These are phyloP conservation scores for Calypte anna DNA, from an alignment of 2,113 vertebrate species.

Conservation along the genomic window DNA sequence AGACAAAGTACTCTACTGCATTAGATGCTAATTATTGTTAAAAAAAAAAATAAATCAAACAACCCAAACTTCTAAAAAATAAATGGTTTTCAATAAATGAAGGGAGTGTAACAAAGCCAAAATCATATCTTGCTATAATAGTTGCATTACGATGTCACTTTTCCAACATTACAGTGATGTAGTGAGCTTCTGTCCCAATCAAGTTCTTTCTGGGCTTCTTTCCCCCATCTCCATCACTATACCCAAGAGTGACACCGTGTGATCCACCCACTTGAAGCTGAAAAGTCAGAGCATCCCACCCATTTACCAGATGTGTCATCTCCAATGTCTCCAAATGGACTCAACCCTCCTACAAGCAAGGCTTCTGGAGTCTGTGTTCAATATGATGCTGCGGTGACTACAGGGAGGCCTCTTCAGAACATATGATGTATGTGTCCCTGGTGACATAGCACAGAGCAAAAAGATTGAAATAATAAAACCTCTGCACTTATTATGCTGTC, in stretches of 20 bases:
- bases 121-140: not conserved
- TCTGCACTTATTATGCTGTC: not conserved
- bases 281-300: slow-evolving; percentile 12
- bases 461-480: not conserved
- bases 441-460: not conserved
- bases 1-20: not conserved
- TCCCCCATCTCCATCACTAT: not conserved
- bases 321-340: not conserved
- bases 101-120: not conserved
- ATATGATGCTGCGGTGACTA: not conserved
- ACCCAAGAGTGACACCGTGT: not conserved
- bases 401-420: not conserved
- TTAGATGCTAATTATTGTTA: not conserved
- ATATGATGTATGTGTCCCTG: not conserved
- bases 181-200: not conserved
- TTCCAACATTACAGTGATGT: not conserved
- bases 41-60: not conserved
- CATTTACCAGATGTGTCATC: slow-evolving; percentile 43
- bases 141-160: not conserved
- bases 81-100: not conserved
- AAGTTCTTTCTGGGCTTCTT: not conserved
- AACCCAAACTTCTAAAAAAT: not conserved
- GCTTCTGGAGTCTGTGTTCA: not conserved
- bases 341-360: not conserved
- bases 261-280: slow-evolving; percentile 32